These are phyloP conservation scores for Halictus ligatus DNA, from an alignment of 2,888 invertebrate genomes.

Conservation along the genomic window DNA sequence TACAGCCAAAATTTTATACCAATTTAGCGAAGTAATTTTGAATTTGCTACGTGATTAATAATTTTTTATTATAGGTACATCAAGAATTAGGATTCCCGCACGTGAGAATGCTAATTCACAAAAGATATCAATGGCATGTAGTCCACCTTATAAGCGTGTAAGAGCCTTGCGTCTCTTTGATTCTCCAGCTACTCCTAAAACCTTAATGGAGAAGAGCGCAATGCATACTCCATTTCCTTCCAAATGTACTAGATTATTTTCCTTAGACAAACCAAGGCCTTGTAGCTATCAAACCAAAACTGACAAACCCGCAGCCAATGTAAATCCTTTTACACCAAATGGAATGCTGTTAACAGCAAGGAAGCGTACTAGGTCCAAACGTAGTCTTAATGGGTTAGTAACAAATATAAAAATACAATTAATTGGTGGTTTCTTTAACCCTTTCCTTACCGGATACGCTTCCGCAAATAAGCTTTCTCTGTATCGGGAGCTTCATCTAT, in stretches of 20 bases:
- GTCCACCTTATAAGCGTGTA: slow-evolving; percentile 87
- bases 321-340: slow-evolving; percentile 94
- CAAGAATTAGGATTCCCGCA: slow-evolving; percentile 71
- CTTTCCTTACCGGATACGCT: too few relatives aligned
- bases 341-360: slow-evolving; percentile 89
- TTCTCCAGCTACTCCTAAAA: slow-evolving; percentile 94
- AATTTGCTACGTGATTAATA: background rate
- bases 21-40: background rate
- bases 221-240: slow-evolving; percentile 87
- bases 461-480: too few relatives aligned
- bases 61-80: slow-evolving; percentile 71
- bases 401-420: background rate
- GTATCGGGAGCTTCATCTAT: too few relatives aligned
- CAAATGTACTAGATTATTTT: slow-evolving; percentile 78
- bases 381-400: slow-evolving; percentile 82
- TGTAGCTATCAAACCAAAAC: slow-evolving; percentile 81
- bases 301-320: slow-evolving; percentile 89
- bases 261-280: slow-evolving; percentile 84
- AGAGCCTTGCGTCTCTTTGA: slow-evolving; percentile 90
- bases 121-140: slow-evolving; percentile 82
- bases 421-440: background rate
- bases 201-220: slow-evolving; percentile 89
- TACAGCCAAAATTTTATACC: background rate
- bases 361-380: slow-evolving; percentile 89
- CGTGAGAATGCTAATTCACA: slow-evolving; percentile 75